Evolutionary conservation across 2,888 invertebrate genomes (phyloP).

Genomic region (Campaea margaritaria): DNA sequence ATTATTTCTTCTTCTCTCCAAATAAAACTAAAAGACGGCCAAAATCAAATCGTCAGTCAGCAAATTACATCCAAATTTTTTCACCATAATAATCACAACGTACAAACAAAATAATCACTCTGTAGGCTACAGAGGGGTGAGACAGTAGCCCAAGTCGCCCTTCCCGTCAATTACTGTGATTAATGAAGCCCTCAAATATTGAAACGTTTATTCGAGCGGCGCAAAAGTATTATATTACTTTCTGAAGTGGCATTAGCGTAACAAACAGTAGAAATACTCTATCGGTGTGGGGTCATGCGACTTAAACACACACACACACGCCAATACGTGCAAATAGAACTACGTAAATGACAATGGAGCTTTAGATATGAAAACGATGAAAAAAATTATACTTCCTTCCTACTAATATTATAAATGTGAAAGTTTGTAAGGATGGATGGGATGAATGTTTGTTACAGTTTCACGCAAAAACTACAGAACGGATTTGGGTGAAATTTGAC

Average conservation of each 20-base stretch:
- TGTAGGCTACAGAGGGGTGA: constrained; percentile 53
- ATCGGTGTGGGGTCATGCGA: not conserved
- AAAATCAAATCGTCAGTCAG: constrained; percentile 14
- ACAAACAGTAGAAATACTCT: constrained; percentile 9
- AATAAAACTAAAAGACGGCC: not conserved
- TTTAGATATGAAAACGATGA: too few species aligned
- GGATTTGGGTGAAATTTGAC: too few species aligned
- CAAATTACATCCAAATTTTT: constrained; percentile 44
- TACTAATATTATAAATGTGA: too few species aligned
- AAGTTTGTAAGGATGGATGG: too few species aligned
- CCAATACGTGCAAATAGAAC: too few species aligned
- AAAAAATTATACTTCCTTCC: too few species aligned
- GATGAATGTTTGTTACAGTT: too few species aligned
- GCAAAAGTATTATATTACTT: constrained; percentile 79
- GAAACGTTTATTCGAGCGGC: constrained; percentile 80
- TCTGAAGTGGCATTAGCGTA: constrained; percentile 29
- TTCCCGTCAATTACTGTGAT: constrained; percentile 83
- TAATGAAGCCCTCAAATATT: constrained; percentile 81
- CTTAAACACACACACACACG: too few species aligned
- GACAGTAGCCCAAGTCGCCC: constrained; percentile 66
- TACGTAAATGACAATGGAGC: too few species aligned
- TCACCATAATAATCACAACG: constrained; percentile 59
- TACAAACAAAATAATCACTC: constrained; percentile 59
- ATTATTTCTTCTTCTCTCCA: too few species aligned
- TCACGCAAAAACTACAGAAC: too few species aligned